These are phyloP conservation scores for Drosophila percnosoma DNA, from an alignment of 2,888 invertebrate genomes.

Conservation along the genomic window DNA sequence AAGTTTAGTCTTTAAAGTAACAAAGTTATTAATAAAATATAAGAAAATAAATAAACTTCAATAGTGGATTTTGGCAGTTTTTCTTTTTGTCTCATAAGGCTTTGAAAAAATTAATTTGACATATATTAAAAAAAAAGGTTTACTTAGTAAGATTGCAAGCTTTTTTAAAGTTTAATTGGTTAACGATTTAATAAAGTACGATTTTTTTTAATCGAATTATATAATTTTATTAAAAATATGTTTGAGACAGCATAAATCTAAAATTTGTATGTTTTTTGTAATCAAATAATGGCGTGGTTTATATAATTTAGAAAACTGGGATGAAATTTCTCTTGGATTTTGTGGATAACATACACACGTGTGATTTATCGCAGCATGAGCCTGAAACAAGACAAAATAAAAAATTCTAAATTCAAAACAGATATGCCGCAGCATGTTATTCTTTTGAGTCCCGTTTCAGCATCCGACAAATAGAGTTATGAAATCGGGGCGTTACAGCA, in stretches of 20 bases:
- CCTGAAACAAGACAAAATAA: constrained; percentile 6
- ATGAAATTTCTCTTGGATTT: background rate
- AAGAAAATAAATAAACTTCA: background rate
- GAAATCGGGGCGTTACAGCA: constrained; percentile 25
- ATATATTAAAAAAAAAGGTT: too few relatives aligned
- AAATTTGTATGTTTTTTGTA: background rate
- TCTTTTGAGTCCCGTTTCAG: constrained; percentile 17
- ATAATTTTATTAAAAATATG: background rate
- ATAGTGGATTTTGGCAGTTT: fast-evolving
- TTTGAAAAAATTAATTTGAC: background rate
- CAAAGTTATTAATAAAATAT: background rate
- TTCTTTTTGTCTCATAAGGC: fast-evolving
- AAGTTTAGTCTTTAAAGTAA: background rate
- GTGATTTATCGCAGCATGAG: background rate
- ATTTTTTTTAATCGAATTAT: background rate
- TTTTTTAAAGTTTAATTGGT: too few relatives aligned
- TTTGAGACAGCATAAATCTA: background rate
- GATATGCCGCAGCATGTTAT: constrained; percentile 16
- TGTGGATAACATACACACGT: background rate
- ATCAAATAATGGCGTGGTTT: background rate
- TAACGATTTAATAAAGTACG: background rate
- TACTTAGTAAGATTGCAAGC: too few relatives aligned
- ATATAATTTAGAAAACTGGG: background rate
- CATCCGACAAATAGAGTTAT: constrained; percentile 57
- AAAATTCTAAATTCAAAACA: constrained; percentile 34